These are phyloP conservation scores for Mesembrinibis cayennensis DNA, from an alignment of 2,113 vertebrate species.

Conservation along the genomic window DNA sequence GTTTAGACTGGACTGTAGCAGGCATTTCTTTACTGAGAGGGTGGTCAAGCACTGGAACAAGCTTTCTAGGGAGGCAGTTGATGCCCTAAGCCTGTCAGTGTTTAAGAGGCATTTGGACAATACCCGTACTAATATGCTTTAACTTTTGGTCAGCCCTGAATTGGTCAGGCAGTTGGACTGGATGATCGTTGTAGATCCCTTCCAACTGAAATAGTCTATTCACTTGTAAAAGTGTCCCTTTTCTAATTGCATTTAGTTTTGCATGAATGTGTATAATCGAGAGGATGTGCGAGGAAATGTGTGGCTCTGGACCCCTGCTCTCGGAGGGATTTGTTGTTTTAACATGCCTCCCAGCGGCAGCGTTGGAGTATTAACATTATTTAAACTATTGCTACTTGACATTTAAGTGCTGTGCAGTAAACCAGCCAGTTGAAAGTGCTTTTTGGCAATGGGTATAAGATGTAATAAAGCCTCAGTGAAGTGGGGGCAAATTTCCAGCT, in stretches of 20 bases:
- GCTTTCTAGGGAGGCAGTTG: not conserved
- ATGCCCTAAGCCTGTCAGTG: not conserved
- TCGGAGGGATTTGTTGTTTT: not conserved
- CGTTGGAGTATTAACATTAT: not conserved
- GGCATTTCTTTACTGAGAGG: not conserved
- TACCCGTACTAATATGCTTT: not conserved
- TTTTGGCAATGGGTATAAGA: not conserved
- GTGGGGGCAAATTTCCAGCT: not conserved
- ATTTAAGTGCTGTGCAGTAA: slow-evolving; percentile 5
- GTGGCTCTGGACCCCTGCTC: not conserved
- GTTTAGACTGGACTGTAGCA: not conserved
- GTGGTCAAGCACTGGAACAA: not conserved
- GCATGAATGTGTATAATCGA: not conserved
- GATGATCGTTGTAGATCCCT: not conserved
- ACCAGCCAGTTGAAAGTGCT: not conserved
- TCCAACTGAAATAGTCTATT: not conserved
- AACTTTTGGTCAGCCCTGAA: not conserved
- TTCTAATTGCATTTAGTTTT: not conserved
- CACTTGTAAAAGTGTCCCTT: not conserved
- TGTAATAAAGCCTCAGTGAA: slow-evolving; percentile 29
- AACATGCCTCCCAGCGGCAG: slow-evolving; percentile 8
- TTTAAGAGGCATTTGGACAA: not conserved
- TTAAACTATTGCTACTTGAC: slow-evolving; percentile 6
- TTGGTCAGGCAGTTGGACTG: not conserved
- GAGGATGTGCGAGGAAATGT: not conserved